Conservation (phyloP, 2,797 vertebrate species). For the Gallinago solitaria region DNA sequence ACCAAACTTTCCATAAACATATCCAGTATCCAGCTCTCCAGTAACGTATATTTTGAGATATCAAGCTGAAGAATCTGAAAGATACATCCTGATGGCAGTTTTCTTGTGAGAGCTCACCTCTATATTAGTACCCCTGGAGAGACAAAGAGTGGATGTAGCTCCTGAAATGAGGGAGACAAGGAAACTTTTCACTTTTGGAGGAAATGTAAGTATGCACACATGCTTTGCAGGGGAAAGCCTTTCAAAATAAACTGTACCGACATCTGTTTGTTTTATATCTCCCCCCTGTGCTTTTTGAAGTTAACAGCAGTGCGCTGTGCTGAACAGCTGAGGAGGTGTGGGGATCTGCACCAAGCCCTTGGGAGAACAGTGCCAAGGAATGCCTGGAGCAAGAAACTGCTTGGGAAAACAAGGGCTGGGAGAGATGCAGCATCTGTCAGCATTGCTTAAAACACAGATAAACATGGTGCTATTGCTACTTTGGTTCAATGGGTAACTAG, state of each 20-base stretch:
- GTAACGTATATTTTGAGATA: neutral
- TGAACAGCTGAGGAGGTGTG: slow-evolving; percentile 57
- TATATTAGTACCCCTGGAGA: neutral
- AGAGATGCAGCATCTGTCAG: neutral
- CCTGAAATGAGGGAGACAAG: neutral
- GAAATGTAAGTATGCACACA: neutral
- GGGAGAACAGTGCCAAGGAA: slow-evolving; percentile 64
- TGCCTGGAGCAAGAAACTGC: slow-evolving; percentile 34
- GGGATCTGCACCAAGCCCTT: slow-evolving; percentile 41
- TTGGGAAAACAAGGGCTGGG: slow-evolving; percentile 10
- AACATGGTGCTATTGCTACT: neutral
- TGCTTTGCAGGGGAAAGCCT: neutral
- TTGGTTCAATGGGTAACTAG: neutral
- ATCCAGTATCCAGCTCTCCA: neutral
- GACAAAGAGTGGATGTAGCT: neutral
- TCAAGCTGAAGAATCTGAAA: neutral
- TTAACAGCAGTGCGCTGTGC: slow-evolving; percentile 10
- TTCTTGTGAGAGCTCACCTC: neutral
- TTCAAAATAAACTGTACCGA: slow-evolving; percentile 10
- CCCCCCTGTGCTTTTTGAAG: neutral
- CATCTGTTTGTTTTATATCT: slow-evolving; percentile 32
- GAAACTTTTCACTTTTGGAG: neutral
- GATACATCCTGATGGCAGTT: neutral
- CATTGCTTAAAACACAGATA: slow-evolving; percentile 40
- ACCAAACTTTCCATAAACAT: neutral